phyloP scores from a whole-genome alignment of 2,113 vertebrate genomes.

The human (Homo sapiens) region GRCh38 chr18:15033501-15034000 shows the following conservation, averaged over 20 bases:
- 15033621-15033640: background rate
- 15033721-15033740: background rate
- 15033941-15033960: background rate
- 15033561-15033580: background rate
- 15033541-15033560: background rate
- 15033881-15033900: background rate
- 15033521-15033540: background rate
- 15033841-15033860: background rate
- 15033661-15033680: background rate
- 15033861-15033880: background rate
- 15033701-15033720: background rate
- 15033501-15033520: background rate
- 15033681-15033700: background rate
- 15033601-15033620: background rate
- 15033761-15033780: background rate
- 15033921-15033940: background rate
- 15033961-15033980: too few species aligned
- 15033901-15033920: background rate
- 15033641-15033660: background rate
- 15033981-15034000: too few species aligned
- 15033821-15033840: background rate
- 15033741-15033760: background rate
- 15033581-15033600: too few species aligned
- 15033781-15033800: background rate
- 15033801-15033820: background rate